Percentiles rank a stretch among this genome's conserved stretches.
Evolutionary conservation across 2,888 invertebrate species (phyloP).

Genomic region (Amblyjoppa proteus): DNA sequence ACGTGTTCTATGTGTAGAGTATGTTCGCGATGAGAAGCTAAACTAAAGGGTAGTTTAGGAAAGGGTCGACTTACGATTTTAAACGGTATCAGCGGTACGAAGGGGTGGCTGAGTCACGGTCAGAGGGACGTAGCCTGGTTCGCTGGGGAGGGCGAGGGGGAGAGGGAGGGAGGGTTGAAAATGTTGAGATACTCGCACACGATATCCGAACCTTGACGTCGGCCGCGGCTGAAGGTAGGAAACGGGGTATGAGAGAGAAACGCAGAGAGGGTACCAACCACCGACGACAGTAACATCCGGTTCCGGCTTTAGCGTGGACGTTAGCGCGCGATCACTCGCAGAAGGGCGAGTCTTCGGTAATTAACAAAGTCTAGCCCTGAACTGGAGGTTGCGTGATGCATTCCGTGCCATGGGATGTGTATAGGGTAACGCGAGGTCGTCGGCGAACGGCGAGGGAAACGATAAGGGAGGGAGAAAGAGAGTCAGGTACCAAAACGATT

Average conservation of each 20-base stretch:
- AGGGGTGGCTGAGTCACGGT: constrained; percentile 71
- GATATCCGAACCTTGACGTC: constrained; percentile 60
- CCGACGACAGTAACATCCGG: constrained; percentile 83
- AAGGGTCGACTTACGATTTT: constrained; percentile 55
- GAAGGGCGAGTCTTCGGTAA: constrained; percentile 77
- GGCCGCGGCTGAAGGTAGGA: constrained; percentile 32
- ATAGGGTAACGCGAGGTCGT: constrained; percentile 26
- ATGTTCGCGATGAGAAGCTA: constrained; percentile 56
- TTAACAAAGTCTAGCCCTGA: constrained; percentile 74
- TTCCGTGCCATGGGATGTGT: constrained; percentile 43
- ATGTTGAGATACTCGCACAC: constrained; percentile 65
- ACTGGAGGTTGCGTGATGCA: constrained; percentile 59
- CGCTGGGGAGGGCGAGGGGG: constrained; percentile 8
- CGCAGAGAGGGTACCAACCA: constrained; percentile 71
- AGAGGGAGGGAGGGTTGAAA: constrained; percentile 40
- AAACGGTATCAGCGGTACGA: constrained; percentile 63
- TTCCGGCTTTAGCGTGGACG: constrained; percentile 74
- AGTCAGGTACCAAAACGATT: constrained; percentile 18
- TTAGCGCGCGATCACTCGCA: constrained; percentile 71
- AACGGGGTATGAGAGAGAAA: constrained; percentile 39
- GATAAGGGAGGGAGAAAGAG: constrained; percentile 7
- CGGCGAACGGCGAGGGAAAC: constrained; percentile 43
- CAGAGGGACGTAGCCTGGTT: constrained; percentile 23
- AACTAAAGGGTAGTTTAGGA: constrained; percentile 51
- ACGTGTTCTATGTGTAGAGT: neutral